Evolutionary conservation across 2,113 vertebrate genomes (phyloP), one percentile per base, ranked within the genome.

Genomic region (Haplochromis vanheusdeni): DNA sequence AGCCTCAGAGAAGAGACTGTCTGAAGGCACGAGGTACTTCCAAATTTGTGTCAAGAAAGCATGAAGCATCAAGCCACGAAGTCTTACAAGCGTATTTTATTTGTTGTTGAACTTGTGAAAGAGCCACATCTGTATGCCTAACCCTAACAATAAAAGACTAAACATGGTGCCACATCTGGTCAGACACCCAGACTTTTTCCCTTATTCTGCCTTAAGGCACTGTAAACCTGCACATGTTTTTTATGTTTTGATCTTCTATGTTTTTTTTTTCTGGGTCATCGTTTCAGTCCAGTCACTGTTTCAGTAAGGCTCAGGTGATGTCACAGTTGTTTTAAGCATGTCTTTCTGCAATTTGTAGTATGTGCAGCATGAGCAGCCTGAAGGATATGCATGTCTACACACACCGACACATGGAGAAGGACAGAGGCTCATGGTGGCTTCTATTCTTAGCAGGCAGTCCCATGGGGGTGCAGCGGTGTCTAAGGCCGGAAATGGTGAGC

Each of bases 401-500:
- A 81, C 45, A 81, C 80, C 21, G 31, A 45, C 55, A 88, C 81
- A 65, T 60, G 87, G 62, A 80, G 81, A 49, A 62, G 81, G 49
- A 86, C 79, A 82, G 68, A 80, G 82, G 79, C 31, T 70, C 58
- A 26, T 33, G 47, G 54, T 56, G 79, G 37, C 33, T 65, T 88
- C 89, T 92, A 90, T 93, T 93, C 87, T 91, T 90, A 90, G 94
- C 84, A 82, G 80, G 6, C 56, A 9, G 81, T 89, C 82, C 82
- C 73, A 84, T 60, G 68, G 81, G 82, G 79, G 82, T 82, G 19
- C 65, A 26, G 65, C 82, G 47, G 40, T 79, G 68, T 81, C 45
- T 87, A 79, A 88, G 83, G 80, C 84, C 93, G 87, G 89, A 93
- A 93, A 92, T 86, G 85, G 84, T 90, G 81, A 94, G 86, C 73